Evolutionary conservation across 1,140 invertebrate genomes (phyloP), one percentile per base, ranked within the genome.

Genomic region (Diabrotica undecimpunctata): DNA sequence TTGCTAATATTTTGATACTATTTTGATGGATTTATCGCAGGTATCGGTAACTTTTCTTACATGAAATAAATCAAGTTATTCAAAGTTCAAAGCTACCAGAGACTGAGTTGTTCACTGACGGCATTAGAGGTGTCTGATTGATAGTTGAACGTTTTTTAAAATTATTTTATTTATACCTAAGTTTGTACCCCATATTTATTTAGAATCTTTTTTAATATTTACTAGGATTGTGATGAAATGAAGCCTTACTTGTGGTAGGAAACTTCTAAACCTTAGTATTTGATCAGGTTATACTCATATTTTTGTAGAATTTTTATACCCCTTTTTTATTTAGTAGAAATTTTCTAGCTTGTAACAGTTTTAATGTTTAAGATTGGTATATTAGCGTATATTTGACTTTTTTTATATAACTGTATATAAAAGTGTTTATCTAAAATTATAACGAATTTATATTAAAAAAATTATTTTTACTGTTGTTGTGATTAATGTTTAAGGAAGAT

Each of bases 291-390:
- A 46, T 46, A 46, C n/a, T 46, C 8, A 46, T 46, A 46, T 46
- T 46, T 46, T 46, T 46, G 41, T 46, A 46, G n/a, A 46, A 46
- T 46, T 46, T 46, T 46, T 46, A n/a, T 46, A 46, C n/a, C 41
- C 41, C n/a, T 46, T 46, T 46, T 46, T 46, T 46, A 46, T 46
- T 46, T 46, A 8, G n/a, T 46, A 46, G n/a, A 10, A 8, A 46
- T 25, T 25, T 25, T 25, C 25, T 25, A 25, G 25, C 25, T 25
- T 25, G 25, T 25, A 25, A 25, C 25, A 25, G 25, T 25, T 25
- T 1, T 25, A 25, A 25, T 4, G 25, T 25, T 25, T 25, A 25
- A 25, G 25, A 25, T 25, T 25, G 1, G 25, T 25, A 25, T 25
- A 25, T 25, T 25, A 25, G 4, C 25, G 1, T 25, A 25, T 25